phyloP scores from a whole-genome alignment of 2,888 invertebrate species.

The Temnothorax unifasciatus region DNA sequence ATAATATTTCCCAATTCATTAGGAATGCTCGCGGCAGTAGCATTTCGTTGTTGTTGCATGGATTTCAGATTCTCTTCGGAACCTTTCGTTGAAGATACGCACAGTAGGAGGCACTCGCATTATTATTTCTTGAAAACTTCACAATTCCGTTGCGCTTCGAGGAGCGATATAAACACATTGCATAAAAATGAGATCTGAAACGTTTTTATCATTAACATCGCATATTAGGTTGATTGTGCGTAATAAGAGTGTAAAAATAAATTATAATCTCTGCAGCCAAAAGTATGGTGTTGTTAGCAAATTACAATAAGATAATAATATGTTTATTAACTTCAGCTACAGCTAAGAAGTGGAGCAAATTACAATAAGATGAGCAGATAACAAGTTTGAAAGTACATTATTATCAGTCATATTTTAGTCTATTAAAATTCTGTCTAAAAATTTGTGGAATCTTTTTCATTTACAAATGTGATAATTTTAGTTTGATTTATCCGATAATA shows the following conservation, averaged over 20 bases:
- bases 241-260: background rate
- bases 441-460: background rate
- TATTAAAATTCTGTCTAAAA: background rate
- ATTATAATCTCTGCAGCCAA: background rate
- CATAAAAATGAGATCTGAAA: background rate
- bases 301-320: too few species aligned
- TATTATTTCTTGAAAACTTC: conserved; percentile 15
- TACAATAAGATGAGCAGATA: background rate
- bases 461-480: background rate
- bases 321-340: too few species aligned
- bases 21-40: conserved; percentile 26
- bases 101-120: background rate
- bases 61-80: background rate
- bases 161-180: background rate
- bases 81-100: background rate
- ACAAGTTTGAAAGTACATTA: background rate
- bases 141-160: conserved; percentile 22
- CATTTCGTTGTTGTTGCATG: conserved; percentile 35
- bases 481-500: background rate
- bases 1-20: conserved; percentile 62
- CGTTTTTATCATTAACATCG: background rate
- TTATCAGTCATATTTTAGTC: background rate
- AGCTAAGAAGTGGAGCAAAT: too few species aligned
- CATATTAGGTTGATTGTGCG: background rate
- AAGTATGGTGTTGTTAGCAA: background rate